Conservation (phyloP, 2,888 invertebrate species). For the Empis livida region DNA sequence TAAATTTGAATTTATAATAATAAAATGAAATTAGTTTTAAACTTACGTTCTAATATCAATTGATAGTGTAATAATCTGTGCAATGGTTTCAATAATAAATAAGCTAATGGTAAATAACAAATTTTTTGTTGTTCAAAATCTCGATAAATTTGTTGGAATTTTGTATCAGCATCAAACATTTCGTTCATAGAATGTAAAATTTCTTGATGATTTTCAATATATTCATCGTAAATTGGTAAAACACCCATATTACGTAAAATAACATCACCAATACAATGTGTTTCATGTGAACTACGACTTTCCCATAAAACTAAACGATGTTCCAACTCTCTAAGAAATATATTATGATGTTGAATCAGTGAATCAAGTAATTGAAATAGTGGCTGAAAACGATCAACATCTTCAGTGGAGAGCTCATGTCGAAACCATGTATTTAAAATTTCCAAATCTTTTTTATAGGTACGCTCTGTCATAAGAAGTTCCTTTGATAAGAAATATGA, state of each 20-base stretch:
- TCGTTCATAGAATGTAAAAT: constrained; percentile 71
- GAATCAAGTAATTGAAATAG: constrained; percentile 57
- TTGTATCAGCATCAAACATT: constrained; percentile 54
- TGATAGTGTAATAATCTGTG: constrained; percentile 76
- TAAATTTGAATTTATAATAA: not conserved
- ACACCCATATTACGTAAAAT: constrained; percentile 53
- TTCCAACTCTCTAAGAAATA: constrained; percentile 67
- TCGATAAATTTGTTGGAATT: constrained; percentile 55
- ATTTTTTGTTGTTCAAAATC: constrained; percentile 73
- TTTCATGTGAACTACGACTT: constrained; percentile 40
- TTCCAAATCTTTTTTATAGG: constrained; percentile 88
- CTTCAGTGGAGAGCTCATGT: constrained; percentile 51
- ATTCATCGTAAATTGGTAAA: constrained; percentile 54
- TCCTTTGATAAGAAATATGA: constrained; percentile 83
- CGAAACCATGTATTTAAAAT: constrained; percentile 74
- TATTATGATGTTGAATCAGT: constrained; percentile 69
- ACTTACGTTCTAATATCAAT: constrained; percentile 60
- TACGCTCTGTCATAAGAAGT: constrained; percentile 88
- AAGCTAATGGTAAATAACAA: constrained; percentile 74
- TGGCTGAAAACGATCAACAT: constrained; percentile 39
- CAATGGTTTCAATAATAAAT: constrained; percentile 70
- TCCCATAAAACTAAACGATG: constrained; percentile 63
- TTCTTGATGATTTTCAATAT: constrained; percentile 58
- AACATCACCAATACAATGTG: constrained; percentile 62
- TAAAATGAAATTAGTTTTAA: not conserved